Evolutionary conservation across 1,140 invertebrate genomes (phyloP).

Genomic region (Marisa cornuarietis): DNA sequence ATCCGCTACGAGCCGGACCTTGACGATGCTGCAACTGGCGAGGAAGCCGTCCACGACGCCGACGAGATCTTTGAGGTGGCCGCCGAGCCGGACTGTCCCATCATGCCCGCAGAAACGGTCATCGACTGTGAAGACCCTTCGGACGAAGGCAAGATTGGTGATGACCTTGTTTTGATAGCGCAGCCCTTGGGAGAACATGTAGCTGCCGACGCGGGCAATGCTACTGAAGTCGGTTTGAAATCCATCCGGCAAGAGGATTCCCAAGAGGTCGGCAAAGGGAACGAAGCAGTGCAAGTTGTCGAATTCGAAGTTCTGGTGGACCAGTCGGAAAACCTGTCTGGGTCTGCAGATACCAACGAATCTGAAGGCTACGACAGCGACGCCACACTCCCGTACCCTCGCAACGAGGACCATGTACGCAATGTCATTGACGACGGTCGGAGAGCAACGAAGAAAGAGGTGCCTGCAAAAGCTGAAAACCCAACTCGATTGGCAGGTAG

Average conservation of each 20-base stretch:
- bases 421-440: not conserved
- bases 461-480: not conserved
- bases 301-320: no score
- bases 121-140: no score
- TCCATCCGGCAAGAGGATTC: no score
- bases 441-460: not conserved
- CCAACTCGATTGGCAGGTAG: not conserved
- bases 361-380: constrained; percentile 15
- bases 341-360: not conserved
- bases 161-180: no score
- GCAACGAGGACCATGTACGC: not conserved
- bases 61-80: constrained; percentile 18
- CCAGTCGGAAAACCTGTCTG: no score
- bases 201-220: no score
- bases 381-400: constrained; percentile 18
- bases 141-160: no score
- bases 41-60: not conserved
- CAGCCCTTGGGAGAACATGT: no score
- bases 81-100: constrained; percentile 7
- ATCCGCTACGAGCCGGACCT: not conserved
- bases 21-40: not conserved
- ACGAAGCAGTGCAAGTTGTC: no score
- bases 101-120: not conserved
- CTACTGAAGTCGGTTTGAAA: no score
- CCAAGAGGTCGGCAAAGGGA: no score